phyloP scores from a whole-genome alignment of 2,888 invertebrate species.

The Pegoplata infirma region DNA sequence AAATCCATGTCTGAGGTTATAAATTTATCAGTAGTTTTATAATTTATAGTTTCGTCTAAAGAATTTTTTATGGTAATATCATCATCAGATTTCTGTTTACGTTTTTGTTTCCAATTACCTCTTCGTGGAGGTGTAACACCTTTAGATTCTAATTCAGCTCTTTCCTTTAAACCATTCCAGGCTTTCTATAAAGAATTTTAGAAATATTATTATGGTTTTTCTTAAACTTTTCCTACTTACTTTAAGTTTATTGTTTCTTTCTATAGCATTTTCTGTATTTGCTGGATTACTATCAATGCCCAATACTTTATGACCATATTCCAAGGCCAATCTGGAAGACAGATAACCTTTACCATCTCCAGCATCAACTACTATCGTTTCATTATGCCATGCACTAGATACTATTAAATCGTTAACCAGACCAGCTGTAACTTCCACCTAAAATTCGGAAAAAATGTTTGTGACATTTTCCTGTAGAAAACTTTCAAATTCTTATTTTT shows the following conservation, averaged over 20 bases:
- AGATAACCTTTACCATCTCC: slow-evolving; percentile 95
- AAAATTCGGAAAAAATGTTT: background rate
- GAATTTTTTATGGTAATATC: background rate
- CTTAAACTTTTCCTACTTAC: slow-evolving; percentile 66
- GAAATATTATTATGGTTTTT: background rate
- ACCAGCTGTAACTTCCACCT: slow-evolving; percentile 83
- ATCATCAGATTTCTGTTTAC: background rate
- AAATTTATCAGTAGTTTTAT: slow-evolving; percentile 82
- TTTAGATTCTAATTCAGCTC: slow-evolving; percentile 78
- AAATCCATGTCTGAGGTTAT: slow-evolving; percentile 82
- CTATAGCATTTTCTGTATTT: slow-evolving; percentile 84
- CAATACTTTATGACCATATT: slow-evolving; percentile 85
- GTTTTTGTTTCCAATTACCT: slow-evolving; percentile 66
- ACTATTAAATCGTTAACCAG: slow-evolving; percentile 80
- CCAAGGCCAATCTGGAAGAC: slow-evolving; percentile 85
- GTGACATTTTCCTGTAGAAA: background rate
- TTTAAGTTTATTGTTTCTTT: slow-evolving; percentile 76
- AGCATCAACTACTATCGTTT: slow-evolving; percentile 83
- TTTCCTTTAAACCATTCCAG: slow-evolving; percentile 81
- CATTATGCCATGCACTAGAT: slow-evolving; percentile 36
- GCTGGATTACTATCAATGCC: slow-evolving; percentile 87
- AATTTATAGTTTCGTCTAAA: slow-evolving; percentile 71
- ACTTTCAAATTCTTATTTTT: too few relatives aligned
- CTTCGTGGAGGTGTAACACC: slow-evolving; percentile 73
- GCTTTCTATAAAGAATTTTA: slow-evolving; percentile 78